phyloP scores from a whole-genome alignment of 1,140 invertebrate genomes.

The Neuroterus valhalla region DNA sequence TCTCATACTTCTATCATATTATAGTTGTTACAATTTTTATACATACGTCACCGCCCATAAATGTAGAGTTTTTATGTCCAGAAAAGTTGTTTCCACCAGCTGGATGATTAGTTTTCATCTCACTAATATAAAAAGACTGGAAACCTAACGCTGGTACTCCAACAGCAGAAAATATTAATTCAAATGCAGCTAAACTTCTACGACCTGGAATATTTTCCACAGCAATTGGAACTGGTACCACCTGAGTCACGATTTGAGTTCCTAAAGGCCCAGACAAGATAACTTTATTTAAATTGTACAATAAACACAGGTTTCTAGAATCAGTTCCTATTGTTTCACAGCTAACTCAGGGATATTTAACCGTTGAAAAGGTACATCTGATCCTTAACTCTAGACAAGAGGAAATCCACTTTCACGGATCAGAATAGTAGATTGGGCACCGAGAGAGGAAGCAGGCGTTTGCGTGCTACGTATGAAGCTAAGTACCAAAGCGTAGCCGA shows the following conservation, averaged over 20 bases:
- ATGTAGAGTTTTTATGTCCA: not conserved
- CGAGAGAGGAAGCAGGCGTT: too few relatives aligned
- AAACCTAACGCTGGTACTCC: slow-evolving; percentile 81
- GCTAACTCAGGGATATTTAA: too few relatives aligned
- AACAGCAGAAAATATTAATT: slow-evolving; percentile 76
- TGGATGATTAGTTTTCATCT: not conserved
- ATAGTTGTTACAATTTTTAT: not conserved
- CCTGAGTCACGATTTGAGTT: slow-evolving; percentile 76
- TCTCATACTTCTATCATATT: not conserved
- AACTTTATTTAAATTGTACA: not conserved
- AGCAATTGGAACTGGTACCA: slow-evolving; percentile 78
- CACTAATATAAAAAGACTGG: slow-evolving; percentile 77
- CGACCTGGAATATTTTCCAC: slow-evolving; percentile 80
- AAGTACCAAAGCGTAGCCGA: too few relatives aligned
- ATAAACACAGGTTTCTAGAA: too few relatives aligned
- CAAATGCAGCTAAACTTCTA: slow-evolving; percentile 36
- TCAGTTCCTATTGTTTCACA: too few relatives aligned
- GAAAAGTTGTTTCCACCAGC: not conserved
- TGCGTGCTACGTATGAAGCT: too few relatives aligned
- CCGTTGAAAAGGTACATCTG: too few relatives aligned
- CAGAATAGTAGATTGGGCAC: too few relatives aligned
- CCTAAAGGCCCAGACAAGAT: slow-evolving; percentile 76
- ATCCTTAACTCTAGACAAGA: too few relatives aligned
- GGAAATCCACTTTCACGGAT: too few relatives aligned
- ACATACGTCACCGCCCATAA: slow-evolving; percentile 10